Evolutionary conservation across 2,113 vertebrate species (phyloP).

Genomic region (Hystrix cristata): DNA sequence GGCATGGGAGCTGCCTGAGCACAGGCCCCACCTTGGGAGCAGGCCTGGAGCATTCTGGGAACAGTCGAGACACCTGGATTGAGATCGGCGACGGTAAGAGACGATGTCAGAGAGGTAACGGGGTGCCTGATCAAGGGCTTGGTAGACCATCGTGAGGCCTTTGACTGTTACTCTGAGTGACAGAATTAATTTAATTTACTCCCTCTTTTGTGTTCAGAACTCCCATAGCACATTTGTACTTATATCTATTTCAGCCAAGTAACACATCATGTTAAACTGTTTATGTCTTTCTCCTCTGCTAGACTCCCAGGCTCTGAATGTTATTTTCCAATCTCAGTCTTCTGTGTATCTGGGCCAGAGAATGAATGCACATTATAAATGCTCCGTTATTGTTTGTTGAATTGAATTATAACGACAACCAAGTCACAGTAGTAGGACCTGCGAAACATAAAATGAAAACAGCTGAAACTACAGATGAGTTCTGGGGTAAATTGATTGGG

Average conservation of each 20-base stretch:
- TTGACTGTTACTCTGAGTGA: conserved; percentile 71
- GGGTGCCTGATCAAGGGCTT: neutral
- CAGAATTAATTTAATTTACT: conserved; percentile 71
- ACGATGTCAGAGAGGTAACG: neutral
- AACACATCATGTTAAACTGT: conserved; percentile 66
- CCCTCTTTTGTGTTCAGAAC: conserved; percentile 18
- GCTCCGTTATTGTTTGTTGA: conserved; percentile 57
- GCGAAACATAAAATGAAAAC: neutral
- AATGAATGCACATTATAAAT: conserved; percentile 37
- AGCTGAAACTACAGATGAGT: neutral
- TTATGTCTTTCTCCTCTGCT: conserved; percentile 37
- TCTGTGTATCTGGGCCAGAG: conserved; percentile 58
- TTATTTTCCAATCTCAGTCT: conserved; percentile 60
- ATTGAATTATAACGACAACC: conserved; percentile 58
- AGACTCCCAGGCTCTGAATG: conserved; percentile 16
- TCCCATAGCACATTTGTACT: conserved; percentile 35
- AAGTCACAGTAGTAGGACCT: neutral
- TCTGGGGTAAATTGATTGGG: conserved; percentile 1
- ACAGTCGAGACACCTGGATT: neutral
- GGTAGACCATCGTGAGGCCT: neutral
- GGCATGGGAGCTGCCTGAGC: neutral
- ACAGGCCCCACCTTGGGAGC: neutral
- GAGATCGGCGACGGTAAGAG: neutral
- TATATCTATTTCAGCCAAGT: conserved; percentile 64
- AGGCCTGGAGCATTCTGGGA: neutral